These are phyloP conservation scores for Parochlus steinenii DNA, from an alignment of 2,888 invertebrate species.

Conservation along the genomic window DNA sequence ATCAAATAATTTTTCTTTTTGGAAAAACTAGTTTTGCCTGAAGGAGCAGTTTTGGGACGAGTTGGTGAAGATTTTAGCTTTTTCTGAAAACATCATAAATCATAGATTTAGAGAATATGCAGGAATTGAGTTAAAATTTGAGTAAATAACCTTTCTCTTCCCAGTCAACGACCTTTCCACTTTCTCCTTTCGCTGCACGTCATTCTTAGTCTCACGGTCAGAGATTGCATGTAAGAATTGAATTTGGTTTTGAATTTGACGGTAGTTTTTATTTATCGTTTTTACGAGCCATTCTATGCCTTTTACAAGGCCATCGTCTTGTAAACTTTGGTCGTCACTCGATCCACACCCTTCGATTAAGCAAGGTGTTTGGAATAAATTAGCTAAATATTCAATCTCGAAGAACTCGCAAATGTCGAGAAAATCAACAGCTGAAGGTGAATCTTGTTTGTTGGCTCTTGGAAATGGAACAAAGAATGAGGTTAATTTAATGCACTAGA, in stretches of 20 bases:
- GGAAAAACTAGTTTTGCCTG: slow-evolving; percentile 2
- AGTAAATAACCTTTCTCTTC: slow-evolving; percentile 12
- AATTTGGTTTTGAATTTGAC: slow-evolving; percentile 11
- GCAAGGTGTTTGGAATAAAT: slow-evolving; percentile 11
- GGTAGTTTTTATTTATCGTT: slow-evolving; percentile 9
- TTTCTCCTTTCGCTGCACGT: slow-evolving; percentile 7
- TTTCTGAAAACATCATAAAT: too few species aligned
- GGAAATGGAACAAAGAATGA: too few species aligned
- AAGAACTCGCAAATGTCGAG: slow-evolving; percentile 12
- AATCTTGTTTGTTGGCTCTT: slow-evolving; percentile 10
- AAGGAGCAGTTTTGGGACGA: slow-evolving; percentile 10
- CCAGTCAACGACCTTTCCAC: slow-evolving; percentile 7
- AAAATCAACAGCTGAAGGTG: slow-evolving; percentile 4
- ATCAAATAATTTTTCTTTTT: too few species aligned
- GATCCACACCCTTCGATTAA: slow-evolving; percentile 6
- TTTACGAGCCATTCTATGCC: slow-evolving; percentile 9
- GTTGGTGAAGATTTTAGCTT: slow-evolving; percentile 9
- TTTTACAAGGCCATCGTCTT: background rate
- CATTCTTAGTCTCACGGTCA: slow-evolving; percentile 10
- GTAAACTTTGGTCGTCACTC: background rate
- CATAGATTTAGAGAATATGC: too few species aligned
- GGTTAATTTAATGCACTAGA: too few species aligned
- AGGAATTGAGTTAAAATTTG: too few species aligned
- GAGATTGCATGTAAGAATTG: slow-evolving; percentile 9
- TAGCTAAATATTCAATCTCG: slow-evolving; percentile 10